Evolutionary conservation across 2,888 invertebrate genomes (phyloP).

Genomic region (Leptopilina drosophilae): DNA sequence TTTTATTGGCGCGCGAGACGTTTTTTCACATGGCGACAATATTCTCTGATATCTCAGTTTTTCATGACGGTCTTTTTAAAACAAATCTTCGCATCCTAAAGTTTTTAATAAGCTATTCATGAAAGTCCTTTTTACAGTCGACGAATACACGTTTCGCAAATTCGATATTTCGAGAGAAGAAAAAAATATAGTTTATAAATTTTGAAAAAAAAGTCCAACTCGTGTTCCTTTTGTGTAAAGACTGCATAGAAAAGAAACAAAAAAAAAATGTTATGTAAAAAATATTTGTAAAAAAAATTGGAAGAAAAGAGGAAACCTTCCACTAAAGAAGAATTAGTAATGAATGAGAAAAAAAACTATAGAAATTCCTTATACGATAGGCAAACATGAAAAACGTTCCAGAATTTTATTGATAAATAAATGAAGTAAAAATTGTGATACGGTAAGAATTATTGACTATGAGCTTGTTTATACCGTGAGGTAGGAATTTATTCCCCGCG

Average conservation of each 20-base stretch:
- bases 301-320: background rate
- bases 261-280: background rate
- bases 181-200: background rate
- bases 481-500: too few species aligned
- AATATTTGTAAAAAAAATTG: background rate
- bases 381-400: constrained; percentile 1
- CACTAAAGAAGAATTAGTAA: background rate
- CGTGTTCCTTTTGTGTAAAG: constrained; percentile 28
- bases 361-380: background rate
- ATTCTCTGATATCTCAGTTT: constrained; percentile 72
- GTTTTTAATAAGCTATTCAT: constrained; percentile 33
- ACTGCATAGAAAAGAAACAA: constrained; percentile 27
- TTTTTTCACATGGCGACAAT: constrained; percentile 76
- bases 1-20: constrained; percentile 72
- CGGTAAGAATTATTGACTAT: too few species aligned
- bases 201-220: constrained; percentile 18
- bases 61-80: constrained; percentile 56
- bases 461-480: too few species aligned
- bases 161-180: constrained; percentile 2
- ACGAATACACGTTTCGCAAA: constrained; percentile 40
- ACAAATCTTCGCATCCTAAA: constrained; percentile 33
- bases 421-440: background rate
- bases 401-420: constrained; percentile 20
- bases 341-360: background rate
- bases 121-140: constrained; percentile 47